Evolutionary conservation across 2,888 invertebrate species (phyloP).

Genomic region (Scelioninae gen. 1): DNA sequence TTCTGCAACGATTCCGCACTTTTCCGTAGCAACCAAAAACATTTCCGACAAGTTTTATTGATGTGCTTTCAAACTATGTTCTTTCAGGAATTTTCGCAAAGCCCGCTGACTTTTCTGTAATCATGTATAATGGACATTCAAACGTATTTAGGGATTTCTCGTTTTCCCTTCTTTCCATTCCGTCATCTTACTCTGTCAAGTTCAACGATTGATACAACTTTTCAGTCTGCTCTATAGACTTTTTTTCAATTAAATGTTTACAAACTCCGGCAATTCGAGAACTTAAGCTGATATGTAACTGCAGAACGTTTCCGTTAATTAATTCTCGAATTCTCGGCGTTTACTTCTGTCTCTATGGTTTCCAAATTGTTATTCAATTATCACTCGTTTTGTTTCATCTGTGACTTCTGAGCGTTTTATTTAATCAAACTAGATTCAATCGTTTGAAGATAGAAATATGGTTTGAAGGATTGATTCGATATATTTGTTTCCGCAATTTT

Average conservation of each 20-base stretch:
- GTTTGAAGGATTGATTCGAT: slow-evolving; percentile 26
- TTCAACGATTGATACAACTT: slow-evolving; percentile 67
- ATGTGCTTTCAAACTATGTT: slow-evolving; percentile 66
- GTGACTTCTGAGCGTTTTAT: slow-evolving; percentile 52
- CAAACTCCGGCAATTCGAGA: slow-evolving; percentile 56
- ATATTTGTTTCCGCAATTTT: slow-evolving; percentile 14
- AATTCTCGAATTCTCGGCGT: slow-evolving; percentile 64
- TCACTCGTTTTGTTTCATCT: slow-evolving; percentile 48
- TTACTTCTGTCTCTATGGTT: slow-evolving; percentile 62
- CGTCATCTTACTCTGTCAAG: slow-evolving; percentile 63
- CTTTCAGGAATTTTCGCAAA: slow-evolving; percentile 64
- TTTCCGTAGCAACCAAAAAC: slow-evolving; percentile 62
- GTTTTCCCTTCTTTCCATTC: slow-evolving; percentile 33
- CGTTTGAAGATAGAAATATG: slow-evolving; percentile 26
- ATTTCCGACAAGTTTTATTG: slow-evolving; percentile 63
- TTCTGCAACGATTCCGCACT: slow-evolving; percentile 59
- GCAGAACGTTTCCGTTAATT: slow-evolving; percentile 57
- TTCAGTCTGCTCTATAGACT: slow-evolving; percentile 23
- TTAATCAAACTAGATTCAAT: slow-evolving; percentile 48
- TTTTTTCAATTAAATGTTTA: slow-evolving; percentile 67
- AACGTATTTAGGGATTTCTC: slow-evolving; percentile 63
- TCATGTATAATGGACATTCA: slow-evolving; percentile 64
- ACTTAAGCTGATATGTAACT: slow-evolving; percentile 57
- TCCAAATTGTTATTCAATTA: slow-evolving; percentile 64
- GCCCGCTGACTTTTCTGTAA: slow-evolving; percentile 49